Conservation (phyloP, 2,797 vertebrate species). For the Chrysocyon brachyurus region DNA sequence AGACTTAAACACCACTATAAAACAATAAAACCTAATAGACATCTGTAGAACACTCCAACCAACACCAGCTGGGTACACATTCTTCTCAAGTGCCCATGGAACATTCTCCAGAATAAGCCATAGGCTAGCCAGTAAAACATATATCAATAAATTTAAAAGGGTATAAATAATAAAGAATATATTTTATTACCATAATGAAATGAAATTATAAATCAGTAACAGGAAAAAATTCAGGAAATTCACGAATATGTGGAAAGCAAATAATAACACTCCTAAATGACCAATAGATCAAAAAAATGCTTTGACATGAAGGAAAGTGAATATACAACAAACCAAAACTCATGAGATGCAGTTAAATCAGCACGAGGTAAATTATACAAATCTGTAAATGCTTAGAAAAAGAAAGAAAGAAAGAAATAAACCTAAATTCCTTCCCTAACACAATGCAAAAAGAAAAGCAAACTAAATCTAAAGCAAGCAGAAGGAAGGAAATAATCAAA, state of each 20-base stretch:
- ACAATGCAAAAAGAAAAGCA: neutral
- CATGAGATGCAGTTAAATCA: neutral
- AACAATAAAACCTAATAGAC: neutral
- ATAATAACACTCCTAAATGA: neutral
- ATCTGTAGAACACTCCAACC: neutral
- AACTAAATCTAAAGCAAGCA: slow-evolving; percentile 6
- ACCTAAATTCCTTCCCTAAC: neutral
- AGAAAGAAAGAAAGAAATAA: neutral
- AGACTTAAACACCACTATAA: neutral
- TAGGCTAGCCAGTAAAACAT: neutral
- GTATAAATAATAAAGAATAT: neutral
- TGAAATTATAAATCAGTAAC: neutral
- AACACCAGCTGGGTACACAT: neutral
- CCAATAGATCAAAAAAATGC: neutral
- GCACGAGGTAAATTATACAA: neutral
- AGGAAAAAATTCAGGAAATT: neutral
- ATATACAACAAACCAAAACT: neutral
- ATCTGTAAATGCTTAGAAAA: neutral
- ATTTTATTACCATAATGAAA: neutral
- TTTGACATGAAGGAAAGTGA: neutral
- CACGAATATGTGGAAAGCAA: neutral
- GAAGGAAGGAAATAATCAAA: neutral
- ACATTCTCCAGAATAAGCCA: neutral
- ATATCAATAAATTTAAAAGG: neutral
- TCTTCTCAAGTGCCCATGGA: neutral